Evolutionary conservation across 2,888 invertebrate species (phyloP).

Genomic region (Eumacrocentrus americanus): DNA sequence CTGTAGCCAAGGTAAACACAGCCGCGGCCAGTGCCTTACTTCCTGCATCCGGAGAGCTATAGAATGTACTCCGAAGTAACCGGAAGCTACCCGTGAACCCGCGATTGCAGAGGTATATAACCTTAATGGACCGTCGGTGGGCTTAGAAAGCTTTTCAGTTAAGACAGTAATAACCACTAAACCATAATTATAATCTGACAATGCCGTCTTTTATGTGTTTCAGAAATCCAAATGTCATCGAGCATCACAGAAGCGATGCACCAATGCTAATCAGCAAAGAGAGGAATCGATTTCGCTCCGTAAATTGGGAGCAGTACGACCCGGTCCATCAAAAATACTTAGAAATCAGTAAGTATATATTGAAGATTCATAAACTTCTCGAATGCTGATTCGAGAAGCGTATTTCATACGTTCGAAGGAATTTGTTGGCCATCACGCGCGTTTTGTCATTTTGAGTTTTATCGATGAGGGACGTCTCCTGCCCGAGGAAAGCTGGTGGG

Average conservation of each 20-base stretch:
- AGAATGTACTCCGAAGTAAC: conserved; percentile 29
- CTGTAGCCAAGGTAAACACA: conserved; percentile 42
- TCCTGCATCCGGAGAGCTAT: conserved; percentile 28
- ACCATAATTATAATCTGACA: background rate
- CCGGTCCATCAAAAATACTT: conserved; percentile 91
- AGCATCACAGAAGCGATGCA: conserved; percentile 72
- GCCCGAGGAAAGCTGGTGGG: background rate
- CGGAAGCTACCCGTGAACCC: background rate
- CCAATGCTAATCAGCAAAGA: conserved; percentile 81
- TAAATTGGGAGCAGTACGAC: conserved; percentile 92
- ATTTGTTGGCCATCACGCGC: background rate
- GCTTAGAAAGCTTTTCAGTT: background rate
- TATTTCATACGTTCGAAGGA: background rate
- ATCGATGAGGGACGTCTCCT: too few species aligned
- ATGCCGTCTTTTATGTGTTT: conserved; percentile 44
- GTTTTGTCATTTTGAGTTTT: background rate
- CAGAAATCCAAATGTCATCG: conserved; percentile 79
- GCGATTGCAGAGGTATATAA: background rate
- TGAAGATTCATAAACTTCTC: too few species aligned
- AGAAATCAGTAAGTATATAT: conserved; percentile 82
- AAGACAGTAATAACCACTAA: background rate
- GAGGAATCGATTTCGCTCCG: conserved; percentile 80
- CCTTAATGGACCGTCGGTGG: background rate
- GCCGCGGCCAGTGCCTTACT: conserved; percentile 38
- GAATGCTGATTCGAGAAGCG: too few species aligned